Percentiles rank a stretch among this genome's conserved stretches.
These are phyloP conservation scores for Aurelia sp. DNA, from an alignment of 30 jellyfish, hydroid and myxozoan species.

Conservation along the genomic window DNA sequence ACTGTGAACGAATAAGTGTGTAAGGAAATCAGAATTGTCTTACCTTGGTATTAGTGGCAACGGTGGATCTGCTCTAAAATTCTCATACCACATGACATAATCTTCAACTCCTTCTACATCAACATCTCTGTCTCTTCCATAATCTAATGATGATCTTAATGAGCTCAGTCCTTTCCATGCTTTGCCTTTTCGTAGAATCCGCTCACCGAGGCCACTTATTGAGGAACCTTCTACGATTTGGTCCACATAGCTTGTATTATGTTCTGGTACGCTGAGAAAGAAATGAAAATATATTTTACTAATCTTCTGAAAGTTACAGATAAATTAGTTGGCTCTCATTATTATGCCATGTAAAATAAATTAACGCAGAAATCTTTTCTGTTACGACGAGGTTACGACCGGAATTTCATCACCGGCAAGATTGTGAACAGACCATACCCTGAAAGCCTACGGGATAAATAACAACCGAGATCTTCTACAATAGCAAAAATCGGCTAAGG, in stretches of 20 bases:
- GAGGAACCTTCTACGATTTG: slow-evolving; percentile 63
- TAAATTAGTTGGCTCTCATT: neutral
- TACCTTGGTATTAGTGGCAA: slow-evolving; percentile 94
- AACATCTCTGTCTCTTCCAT: slow-evolving; percentile 91
- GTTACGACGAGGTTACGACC: too few relatives aligned
- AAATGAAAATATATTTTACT: neutral
- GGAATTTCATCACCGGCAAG: too few relatives aligned
- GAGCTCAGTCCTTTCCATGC: slow-evolving; percentile 30
- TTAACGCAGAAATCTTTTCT: too few relatives aligned
- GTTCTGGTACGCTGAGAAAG: slow-evolving; percentile 33
- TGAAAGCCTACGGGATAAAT: too few relatives aligned
- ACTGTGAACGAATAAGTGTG: too few relatives aligned
- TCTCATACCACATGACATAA: slow-evolving; percentile 94
- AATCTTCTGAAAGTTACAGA: neutral
- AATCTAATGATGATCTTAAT: slow-evolving; percentile 62
- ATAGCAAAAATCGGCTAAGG: too few relatives aligned
- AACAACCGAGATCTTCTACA: too few relatives aligned
- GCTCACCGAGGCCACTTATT: slow-evolving; percentile 50
- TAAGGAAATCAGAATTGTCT: neutral
- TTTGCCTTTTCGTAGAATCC: slow-evolving; percentile 26
- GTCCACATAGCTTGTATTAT: slow-evolving; percentile 30
- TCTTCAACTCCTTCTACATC: slow-evolving; percentile 99
- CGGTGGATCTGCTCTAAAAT: slow-evolving; percentile 77
- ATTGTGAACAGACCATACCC: too few relatives aligned
- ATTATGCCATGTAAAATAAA: too few relatives aligned